Evolutionary conservation across 2,888 invertebrate genomes (phyloP).

Genomic region (Lasioglossum marginatum): DNA sequence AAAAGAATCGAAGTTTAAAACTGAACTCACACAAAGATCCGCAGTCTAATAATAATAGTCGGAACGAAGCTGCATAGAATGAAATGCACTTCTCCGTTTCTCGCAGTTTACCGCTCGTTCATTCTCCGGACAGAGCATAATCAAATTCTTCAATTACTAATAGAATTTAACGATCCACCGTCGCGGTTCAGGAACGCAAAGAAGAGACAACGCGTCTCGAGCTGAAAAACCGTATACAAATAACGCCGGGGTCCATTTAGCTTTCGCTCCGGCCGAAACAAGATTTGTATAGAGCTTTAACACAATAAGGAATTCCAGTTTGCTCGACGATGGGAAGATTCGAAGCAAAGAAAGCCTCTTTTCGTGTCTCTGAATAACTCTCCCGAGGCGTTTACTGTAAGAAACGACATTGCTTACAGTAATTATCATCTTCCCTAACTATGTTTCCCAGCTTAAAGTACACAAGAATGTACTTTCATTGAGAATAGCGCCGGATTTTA

Average conservation of each 20-base stretch:
- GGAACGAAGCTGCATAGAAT: neutral
- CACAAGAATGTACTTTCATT: neutral
- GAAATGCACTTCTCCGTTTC: neutral
- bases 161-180: slow-evolving; percentile 20
- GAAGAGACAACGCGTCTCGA: neutral
- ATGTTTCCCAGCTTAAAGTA: neutral
- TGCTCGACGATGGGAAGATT: neutral
- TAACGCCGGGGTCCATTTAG: neutral
- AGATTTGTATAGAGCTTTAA: slow-evolving; percentile 42
- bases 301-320: slow-evolving; percentile 41
- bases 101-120: neutral
- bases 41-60: neutral
- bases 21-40: neutral
- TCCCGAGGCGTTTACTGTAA: slow-evolving; percentile 28
- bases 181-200: neutral
- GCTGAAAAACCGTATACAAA: neutral
- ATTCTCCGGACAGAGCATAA: neutral
- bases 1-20: neutral
- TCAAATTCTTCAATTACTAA: slow-evolving; percentile 13
- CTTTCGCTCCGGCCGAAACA: slow-evolving; percentile 21
- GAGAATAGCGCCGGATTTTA: neutral
- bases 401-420: slow-evolving; percentile 36
- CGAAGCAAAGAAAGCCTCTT: neutral
- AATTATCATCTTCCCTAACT: slow-evolving; percentile 34
- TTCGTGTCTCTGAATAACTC: slow-evolving; percentile 21